phyloP scores from a whole-genome alignment of 2,888 invertebrate species.

The Linnaemya vulpina region DNA sequence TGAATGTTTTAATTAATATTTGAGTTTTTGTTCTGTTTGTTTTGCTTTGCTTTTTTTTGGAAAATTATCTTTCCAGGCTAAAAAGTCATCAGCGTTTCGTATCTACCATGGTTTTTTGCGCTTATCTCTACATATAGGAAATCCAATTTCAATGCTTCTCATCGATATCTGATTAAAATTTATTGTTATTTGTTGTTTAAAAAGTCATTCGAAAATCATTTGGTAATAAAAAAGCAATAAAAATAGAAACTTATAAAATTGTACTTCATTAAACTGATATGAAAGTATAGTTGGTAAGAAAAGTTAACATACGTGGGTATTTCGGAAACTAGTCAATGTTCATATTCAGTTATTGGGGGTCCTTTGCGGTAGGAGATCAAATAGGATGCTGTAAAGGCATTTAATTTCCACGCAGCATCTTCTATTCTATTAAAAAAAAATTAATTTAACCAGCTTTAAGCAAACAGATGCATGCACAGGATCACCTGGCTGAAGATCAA shows the following conservation, averaged over 20 bases:
- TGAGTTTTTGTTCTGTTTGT: neutral
- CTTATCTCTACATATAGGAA: constrained; percentile 34
- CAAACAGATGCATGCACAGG: too few species aligned
- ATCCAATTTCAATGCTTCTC: constrained; percentile 38
- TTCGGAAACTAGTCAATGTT: neutral
- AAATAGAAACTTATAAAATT: constrained; percentile 34
- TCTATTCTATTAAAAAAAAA: neutral
- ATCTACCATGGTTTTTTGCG: neutral
- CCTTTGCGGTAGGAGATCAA: neutral
- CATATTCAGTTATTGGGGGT: neutral
- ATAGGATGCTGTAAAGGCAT: neutral
- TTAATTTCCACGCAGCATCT: neutral
- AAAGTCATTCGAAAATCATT: constrained; percentile 28
- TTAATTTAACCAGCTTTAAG: too few species aligned
- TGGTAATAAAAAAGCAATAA: constrained; percentile 43
- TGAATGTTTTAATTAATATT: neutral
- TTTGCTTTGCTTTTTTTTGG: neutral
- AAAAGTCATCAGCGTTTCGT: constrained; percentile 11
- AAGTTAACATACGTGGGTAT: constrained; percentile 3
- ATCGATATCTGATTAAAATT: constrained; percentile 47
- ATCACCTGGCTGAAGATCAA: too few species aligned
- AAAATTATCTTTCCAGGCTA: constrained; percentile 5
- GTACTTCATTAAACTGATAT: constrained; percentile 35
- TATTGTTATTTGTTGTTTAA: constrained; percentile 45
- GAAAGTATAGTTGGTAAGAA: constrained; percentile 18